Percentiles rank a stretch among this genome's conserved stretches.
These are phyloP conservation scores for Apodemus agrarius DNA, from an alignment of 2,797 vertebrate species.

Conservation along the genomic window DNA sequence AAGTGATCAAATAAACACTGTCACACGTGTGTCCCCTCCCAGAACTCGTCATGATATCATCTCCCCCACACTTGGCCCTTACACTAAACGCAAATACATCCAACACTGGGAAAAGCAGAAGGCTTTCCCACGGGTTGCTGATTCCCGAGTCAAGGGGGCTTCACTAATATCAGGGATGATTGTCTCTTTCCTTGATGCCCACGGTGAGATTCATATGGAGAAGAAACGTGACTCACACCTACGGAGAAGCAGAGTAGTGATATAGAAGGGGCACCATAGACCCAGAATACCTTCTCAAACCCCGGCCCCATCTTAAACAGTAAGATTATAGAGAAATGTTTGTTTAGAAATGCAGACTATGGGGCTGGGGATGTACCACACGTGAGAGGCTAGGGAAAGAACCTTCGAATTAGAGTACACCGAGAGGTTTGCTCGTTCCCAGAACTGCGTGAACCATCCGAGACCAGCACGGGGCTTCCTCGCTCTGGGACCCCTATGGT, in stretches of 20 bases:
- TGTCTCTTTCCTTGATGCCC: not conserved
- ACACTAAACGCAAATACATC: not conserved
- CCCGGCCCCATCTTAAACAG: no score
- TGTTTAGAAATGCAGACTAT: no score
- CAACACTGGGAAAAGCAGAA: not conserved
- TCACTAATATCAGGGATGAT: not conserved
- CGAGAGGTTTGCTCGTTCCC: not conserved
- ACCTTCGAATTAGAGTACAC: no score
- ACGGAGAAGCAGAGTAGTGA: not conserved
- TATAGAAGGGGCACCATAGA: not conserved
- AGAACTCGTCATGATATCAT: not conserved
- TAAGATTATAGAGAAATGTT: not conserved
- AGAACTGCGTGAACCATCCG: no score
- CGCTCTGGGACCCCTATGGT: rapidly evolving
- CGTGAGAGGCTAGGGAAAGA: not conserved
- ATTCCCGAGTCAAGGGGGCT: no score
- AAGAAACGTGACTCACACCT: not conserved
- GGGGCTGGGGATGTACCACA: not conserved
- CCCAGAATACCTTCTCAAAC: not conserved
- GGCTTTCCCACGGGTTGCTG: no score
- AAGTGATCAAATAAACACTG: not conserved
- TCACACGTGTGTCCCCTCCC: not conserved
- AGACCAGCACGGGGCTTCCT: not conserved
- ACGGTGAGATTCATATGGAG: not conserved
- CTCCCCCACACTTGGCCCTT: not conserved